A percentile compares a stretch with the other conserved stretches of the same genome.
phyloP scores from a whole-genome alignment of 2,888 invertebrate genomes.

The Acanthococcus lagerstroemiae region DNA sequence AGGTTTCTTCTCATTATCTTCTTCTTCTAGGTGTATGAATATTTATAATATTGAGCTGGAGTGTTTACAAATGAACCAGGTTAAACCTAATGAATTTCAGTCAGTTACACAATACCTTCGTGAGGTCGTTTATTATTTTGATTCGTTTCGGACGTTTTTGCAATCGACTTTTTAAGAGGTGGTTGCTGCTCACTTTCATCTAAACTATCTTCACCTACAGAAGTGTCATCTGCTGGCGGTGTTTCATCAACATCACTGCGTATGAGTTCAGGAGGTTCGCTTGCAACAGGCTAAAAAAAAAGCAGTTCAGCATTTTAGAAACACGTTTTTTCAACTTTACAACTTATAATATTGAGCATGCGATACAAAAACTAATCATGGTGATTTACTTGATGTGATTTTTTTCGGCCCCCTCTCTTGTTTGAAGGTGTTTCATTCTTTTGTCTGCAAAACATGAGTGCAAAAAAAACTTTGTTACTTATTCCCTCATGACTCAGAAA shows the following conservation, averaged over 20 bases:
- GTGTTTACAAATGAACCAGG: not conserved
- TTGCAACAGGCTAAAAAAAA: conserved; percentile 5
- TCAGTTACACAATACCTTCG: not conserved
- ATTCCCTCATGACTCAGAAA: too few species aligned
- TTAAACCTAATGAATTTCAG: not conserved
- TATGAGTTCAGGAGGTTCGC: conserved; percentile 30
- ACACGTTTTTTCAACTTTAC: too few species aligned
- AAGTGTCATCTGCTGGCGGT: conserved; percentile 22
- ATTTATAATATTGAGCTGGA: not conserved
- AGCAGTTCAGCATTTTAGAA: conserved; percentile 4
- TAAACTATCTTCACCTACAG: conserved; percentile 39
- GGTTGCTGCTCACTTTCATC: conserved; percentile 40
- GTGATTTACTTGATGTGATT: conserved; percentile 42
- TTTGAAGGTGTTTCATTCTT: conserved; percentile 48
- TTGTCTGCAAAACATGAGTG: conserved; percentile 38
- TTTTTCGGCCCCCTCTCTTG: conserved; percentile 47
- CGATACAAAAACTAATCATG: too few species aligned
- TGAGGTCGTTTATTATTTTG: not conserved
- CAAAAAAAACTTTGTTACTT: too few species aligned
- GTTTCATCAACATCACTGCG: conserved; percentile 42
- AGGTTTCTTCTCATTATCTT: not conserved
- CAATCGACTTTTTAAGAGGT: not conserved
- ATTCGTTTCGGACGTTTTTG: not conserved
- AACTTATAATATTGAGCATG: too few species aligned
- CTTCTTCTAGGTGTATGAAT: too few species aligned